These are phyloP conservation scores for Solenopsis fugax DNA, from an alignment of 1,140 invertebrate species.

Conservation along the genomic window DNA sequence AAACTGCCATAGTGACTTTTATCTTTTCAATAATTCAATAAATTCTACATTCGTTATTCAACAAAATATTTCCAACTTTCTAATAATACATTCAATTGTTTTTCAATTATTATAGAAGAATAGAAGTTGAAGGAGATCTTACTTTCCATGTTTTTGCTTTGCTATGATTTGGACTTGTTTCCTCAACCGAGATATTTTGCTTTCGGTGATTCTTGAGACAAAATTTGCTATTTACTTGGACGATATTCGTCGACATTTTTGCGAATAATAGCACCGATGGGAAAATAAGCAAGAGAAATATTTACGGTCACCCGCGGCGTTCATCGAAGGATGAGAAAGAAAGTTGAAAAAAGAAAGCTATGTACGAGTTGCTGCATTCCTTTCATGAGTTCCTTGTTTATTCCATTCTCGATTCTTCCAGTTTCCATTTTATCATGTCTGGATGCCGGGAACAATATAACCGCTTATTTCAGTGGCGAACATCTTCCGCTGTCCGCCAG, in stretches of 20 bases:
- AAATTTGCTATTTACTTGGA: constrained; percentile 2
- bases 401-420: not conserved
- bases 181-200: constrained; percentile 12
- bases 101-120: not conserved
- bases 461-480: constrained; percentile 21
- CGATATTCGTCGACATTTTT: not conserved
- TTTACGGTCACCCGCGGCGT: constrained; percentile 25
- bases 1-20: too few species aligned
- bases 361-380: not conserved
- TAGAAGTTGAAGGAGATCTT: not conserved
- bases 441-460: not conserved
- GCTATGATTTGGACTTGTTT: not conserved
- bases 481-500: constrained; percentile 20
- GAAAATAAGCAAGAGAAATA: constrained; percentile 34
- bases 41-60: not conserved
- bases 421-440: constrained; percentile 34
- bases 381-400: not conserved
- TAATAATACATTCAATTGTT: not conserved
- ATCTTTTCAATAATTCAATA: too few species aligned
- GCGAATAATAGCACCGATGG: constrained; percentile 46
- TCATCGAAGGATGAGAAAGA: not conserved
- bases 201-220: not conserved
- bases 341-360: not conserved
- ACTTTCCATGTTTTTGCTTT: not conserved
- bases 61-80: not conserved